Conservation (phyloP, 2,113 vertebrate genomes). For the Takifugu flavidus region DNA sequence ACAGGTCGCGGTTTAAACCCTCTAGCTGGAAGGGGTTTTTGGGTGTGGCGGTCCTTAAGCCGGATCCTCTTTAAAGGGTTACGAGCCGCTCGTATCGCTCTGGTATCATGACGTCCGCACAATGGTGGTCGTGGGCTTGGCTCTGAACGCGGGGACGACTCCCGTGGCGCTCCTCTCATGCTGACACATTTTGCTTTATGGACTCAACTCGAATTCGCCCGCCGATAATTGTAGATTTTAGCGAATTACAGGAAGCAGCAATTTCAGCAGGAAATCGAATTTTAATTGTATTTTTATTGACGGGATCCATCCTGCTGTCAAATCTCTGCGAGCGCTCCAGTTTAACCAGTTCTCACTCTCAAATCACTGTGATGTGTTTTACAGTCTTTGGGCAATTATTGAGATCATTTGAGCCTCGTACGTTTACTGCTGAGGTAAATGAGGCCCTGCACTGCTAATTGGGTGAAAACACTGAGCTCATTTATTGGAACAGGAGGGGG, state of each 20-base stretch:
- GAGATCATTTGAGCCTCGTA: conserved; percentile 6
- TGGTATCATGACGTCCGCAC: conserved; percentile 28
- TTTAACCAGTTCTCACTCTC: conserved; percentile 6
- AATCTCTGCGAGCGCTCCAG: conserved; percentile 24
- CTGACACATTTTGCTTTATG: no score
- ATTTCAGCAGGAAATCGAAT: no score
- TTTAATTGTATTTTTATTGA: not conserved
- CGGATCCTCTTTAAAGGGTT: conserved; percentile 48
- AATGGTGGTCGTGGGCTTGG: conserved; percentile 12
- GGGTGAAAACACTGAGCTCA: conserved; percentile 50
- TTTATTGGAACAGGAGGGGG: conserved; percentile 39
- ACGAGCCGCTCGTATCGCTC: conserved; percentile 30
- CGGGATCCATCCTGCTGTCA: conserved; percentile 14
- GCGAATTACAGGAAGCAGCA: no score
- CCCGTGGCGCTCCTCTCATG: no score
- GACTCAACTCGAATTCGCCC: no score
- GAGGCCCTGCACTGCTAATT: conserved; percentile 37
- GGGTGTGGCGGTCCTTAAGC: conserved; percentile 9
- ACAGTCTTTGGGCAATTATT: conserved; percentile 23
- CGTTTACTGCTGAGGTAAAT: conserved; percentile 31
- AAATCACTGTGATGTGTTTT: conserved; percentile 11
- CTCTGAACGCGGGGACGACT: no score
- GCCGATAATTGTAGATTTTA: no score
- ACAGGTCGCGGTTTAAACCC: not conserved
- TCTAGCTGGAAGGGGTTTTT: conserved; percentile 26